Percentiles rank a stretch among this genome's conserved stretches.
Evolutionary conservation across 2,797 vertebrate species (phyloP).

Genomic region (Notoglanidium macrostoma): DNA sequence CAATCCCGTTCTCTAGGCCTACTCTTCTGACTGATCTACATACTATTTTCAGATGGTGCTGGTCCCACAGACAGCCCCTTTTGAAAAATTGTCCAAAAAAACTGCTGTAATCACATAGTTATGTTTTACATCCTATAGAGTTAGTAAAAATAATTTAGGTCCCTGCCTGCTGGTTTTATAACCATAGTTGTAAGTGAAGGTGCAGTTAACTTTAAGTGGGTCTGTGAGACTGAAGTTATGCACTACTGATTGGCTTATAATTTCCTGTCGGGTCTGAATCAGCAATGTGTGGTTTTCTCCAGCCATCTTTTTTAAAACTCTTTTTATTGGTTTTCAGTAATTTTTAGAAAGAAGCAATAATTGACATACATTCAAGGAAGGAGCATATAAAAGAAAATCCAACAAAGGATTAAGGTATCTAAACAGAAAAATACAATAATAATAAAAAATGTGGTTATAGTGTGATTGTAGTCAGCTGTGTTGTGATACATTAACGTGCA

Average conservation of each 20-base stretch:
- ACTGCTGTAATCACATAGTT: neutral
- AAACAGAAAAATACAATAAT: neutral
- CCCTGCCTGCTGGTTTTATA: neutral
- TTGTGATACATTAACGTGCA: neutral
- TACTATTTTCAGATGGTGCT: too few relatives aligned
- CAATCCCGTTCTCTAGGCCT: neutral
- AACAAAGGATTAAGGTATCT: neutral
- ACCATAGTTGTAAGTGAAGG: neutral
- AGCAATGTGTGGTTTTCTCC: neutral
- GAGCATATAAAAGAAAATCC: neutral
- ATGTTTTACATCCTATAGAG: neutral
- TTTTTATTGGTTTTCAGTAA: neutral
- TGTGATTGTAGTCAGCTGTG: neutral
- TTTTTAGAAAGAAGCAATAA: too few relatives aligned
- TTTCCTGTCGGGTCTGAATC: neutral
- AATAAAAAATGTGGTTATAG: neutral
- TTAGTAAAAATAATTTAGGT: neutral
- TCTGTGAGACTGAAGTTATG: neutral
- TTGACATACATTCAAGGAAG: neutral
- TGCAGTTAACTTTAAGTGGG: neutral
- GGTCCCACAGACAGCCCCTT: neutral
- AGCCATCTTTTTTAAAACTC: neutral
- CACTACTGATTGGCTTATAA: neutral
- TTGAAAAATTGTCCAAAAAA: neutral
- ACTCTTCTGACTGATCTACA: neutral